Conservation (phyloP, 2,113 vertebrate species). For the Brienomyrus longianalis region DNA sequence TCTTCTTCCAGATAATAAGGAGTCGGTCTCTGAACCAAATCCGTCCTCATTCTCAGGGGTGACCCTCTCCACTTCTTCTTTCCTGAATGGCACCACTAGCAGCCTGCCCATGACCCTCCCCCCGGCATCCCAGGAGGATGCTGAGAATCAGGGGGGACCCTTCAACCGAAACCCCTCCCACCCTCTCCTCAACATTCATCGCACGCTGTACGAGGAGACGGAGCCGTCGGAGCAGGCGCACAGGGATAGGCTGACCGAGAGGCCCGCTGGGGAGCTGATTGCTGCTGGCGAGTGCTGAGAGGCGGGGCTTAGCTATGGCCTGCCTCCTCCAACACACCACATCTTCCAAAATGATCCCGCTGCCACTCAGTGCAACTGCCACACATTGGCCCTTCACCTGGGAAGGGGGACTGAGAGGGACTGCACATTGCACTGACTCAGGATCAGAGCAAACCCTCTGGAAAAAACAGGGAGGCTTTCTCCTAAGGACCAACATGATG, state of each 20-base stretch:
- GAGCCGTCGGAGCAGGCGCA: constrained; percentile 26
- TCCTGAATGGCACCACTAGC: constrained; percentile 56
- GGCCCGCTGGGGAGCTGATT: constrained; percentile 59
- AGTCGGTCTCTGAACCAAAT: constrained; percentile 52
- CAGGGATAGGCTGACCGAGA: constrained; percentile 51
- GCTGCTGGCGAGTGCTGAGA: constrained; percentile 64
- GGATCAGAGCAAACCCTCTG: neutral
- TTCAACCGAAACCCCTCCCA: constrained; percentile 54
- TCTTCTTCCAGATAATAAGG: constrained; percentile 54
- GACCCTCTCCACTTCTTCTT: constrained; percentile 53
- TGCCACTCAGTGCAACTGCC: neutral
- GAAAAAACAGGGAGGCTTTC: neutral
- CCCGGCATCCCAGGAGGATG: constrained; percentile 41
- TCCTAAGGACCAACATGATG: neutral
- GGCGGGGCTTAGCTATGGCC: neutral
- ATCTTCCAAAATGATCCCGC: constrained; percentile 18
- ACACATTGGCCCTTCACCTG: neutral
- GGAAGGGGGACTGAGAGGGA: constrained; percentile 5
- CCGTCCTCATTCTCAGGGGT: constrained; percentile 53
- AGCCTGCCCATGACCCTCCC: constrained; percentile 49
- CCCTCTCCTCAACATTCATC: constrained; percentile 62
- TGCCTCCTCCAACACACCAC: neutral
- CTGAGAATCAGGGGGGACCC: constrained; percentile 41
- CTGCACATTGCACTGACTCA: neutral
- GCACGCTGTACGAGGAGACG: constrained; percentile 61